phyloP scores from a whole-genome alignment of 2,797 vertebrate genomes.

The Sebastes minor region DNA sequence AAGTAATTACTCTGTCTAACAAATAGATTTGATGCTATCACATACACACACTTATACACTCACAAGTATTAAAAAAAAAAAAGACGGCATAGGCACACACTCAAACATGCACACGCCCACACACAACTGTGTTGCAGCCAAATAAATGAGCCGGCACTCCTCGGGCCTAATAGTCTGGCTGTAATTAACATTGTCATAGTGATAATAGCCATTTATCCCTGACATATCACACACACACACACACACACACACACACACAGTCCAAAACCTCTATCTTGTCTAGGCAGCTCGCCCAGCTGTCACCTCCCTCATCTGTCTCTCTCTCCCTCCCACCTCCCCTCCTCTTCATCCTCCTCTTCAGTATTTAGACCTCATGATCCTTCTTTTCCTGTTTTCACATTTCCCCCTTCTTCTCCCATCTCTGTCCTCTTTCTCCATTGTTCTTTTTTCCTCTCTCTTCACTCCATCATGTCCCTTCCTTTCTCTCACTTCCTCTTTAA shows the following conservation, averaged over 20 bases:
- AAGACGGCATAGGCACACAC: conserved; percentile 16
- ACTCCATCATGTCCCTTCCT: background rate
- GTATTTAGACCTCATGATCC: conserved; percentile 43
- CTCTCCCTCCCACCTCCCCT: background rate
- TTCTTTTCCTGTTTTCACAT: conserved; percentile 14
- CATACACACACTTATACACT: background rate
- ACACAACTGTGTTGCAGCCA: conserved; percentile 50
- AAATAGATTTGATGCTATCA: conserved; percentile 56
- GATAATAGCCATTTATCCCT: conserved; percentile 90
- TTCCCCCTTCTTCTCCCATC: background rate
- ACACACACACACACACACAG: conserved; percentile 11
- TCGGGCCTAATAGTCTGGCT: conserved; percentile 87
- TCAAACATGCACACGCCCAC: conserved; percentile 30
- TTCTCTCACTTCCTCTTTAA: background rate
- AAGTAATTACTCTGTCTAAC: conserved; percentile 66
- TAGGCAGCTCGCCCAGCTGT: conserved; percentile 66
- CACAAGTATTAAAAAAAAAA: conserved; percentile 7
- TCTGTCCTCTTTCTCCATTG: background rate
- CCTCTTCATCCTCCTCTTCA: conserved; percentile 19
- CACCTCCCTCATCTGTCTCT: conserved; percentile 56
- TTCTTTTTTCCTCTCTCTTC: background rate
- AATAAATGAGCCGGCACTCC: conserved; percentile 72
- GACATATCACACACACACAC: conserved; percentile 62
- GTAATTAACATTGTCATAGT: conserved; percentile 93
- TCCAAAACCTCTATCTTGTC: conserved; percentile 62